Evolutionary conservation across 2,888 invertebrate species (phyloP), one percentile per base, ranked within the genome.

Genomic region (Dinocampus coccinellae): DNA sequence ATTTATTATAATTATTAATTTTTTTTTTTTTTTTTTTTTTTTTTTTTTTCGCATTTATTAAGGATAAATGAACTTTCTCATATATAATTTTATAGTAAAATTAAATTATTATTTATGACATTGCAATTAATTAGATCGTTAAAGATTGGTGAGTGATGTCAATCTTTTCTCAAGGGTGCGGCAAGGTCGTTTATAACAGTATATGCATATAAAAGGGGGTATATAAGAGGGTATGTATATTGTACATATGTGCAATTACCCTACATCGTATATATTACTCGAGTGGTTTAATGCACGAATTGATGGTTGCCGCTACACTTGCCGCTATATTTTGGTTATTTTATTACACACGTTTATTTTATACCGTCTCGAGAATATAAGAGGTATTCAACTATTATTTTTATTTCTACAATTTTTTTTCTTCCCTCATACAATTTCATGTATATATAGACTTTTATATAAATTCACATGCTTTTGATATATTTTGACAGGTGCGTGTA

Each of bases 141-240:
- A 42, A 62, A 39, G 3, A n/a, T n/a, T 53, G 36, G 26, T 55
- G 47, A 53, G 34, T 53, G 39, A 29, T 34, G 55, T 42, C 9
- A 20, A 53, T 33, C 11, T 65, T 34, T 34, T 10, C 16, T 62
- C 67, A 67, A 72, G 62, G 67, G 72, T 67, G 67, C 55, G 62
- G 55, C 72, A 72, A 72, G 72, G 72, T 68, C 67, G 63, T 63
- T 53, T 62, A 22, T 53, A 60, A n/a, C n/a, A n/a, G n/a, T 39
- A 34, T 33, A 20, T 39, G 16, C 11, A 13, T 65, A 63, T 62
- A 29, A 22, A 7, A n/a, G 26, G n/a, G 26, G 29, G 16, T 53
- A 22, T 22, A 20, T 22, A 42, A 10, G 4, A 42, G n/a, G 16
- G 1, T 1, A 34, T 16, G 13, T 22, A n/a, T 20, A 55, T 22